Base-by-base conservation (phyloP, 2,888 invertebrate species). In the Nebria brevicollis region DNA sequence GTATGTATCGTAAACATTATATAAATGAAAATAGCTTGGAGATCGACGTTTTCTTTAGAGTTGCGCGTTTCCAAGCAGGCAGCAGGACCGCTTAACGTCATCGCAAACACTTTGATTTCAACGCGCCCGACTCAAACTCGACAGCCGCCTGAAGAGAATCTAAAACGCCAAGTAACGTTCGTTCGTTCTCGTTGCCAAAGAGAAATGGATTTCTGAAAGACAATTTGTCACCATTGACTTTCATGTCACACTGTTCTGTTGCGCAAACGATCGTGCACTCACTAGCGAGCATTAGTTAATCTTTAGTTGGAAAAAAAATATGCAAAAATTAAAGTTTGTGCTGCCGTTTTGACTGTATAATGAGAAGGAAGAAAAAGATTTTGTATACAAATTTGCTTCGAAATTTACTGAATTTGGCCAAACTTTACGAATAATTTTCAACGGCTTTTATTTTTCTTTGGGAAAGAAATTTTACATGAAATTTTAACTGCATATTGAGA, bases 181-280 rank as follows among this genome's bases (percentile, higher is more conserved):
- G 43, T 43, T 43, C 43, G 54, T 54, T 54, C 54, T 54, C 54
- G 66, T 43, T 78, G 73, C 74, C 75, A 80, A 54, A 66, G 68
- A 75, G 79, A 80, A 80, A 80, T 80, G 79, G 79, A 80, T 75
- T 80, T 80, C 79, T 80, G 79, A 80, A 80, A 80, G 79, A 80
- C 79, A 80, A 80, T 80, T 80, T 80, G 79, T 80, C 79, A 80
- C 75, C 79, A 80, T 80, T 80, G 79, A 80, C 79, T 80, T 79
- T 75, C 75, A 80, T 80, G 79, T 80, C 79, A 80, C 13, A 54
- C 54, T 74, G 70, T 75, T 79, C 20, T 70, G 70, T 70, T 11
- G 70, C 20, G 4, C 20, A 26, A 11, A 11, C 34, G 25, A 15
- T 26, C 70, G 25, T 26, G 15, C 25, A 26, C 70, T 70, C 25